Percentiles rank a stretch among this genome's conserved stretches.
phyloP scores from a whole-genome alignment of 2,888 invertebrate genomes.

The Herminia tarsipennalis region DNA sequence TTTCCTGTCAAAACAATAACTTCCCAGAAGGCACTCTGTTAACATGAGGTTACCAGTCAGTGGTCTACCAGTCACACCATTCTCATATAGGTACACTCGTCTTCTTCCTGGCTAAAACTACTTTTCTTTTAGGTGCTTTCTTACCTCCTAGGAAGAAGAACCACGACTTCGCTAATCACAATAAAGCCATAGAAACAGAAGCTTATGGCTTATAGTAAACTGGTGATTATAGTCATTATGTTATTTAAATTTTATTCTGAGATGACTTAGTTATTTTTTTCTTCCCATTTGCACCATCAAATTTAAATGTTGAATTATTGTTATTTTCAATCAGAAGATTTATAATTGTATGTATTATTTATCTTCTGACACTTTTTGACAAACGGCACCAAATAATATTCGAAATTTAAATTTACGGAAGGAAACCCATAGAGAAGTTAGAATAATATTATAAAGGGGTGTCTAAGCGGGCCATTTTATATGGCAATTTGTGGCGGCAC shows the following conservation, averaged over 20 bases:
- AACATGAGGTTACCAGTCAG: too few relatives aligned
- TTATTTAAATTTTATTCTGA: constrained; percentile 5
- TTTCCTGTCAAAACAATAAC: too few relatives aligned
- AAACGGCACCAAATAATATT: background rate
- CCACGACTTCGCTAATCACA: background rate
- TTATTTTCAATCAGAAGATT: background rate
- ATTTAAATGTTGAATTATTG: background rate
- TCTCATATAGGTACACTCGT: too few relatives aligned
- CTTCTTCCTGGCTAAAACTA: too few relatives aligned
- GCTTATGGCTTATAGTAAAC: background rate
- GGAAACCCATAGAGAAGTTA: too few relatives aligned
- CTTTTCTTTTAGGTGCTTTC: too few relatives aligned
- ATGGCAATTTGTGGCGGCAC: too few relatives aligned
- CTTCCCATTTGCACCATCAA: background rate
- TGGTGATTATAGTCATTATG: constrained; percentile 18
- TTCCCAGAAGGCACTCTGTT: too few relatives aligned
- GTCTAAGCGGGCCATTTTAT: too few relatives aligned
- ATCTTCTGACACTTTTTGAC: constrained; percentile 3
- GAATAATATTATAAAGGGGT: too few relatives aligned
- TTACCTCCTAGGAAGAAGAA: too few relatives aligned
- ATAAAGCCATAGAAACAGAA: background rate
- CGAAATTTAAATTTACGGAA: constrained; percentile 6
- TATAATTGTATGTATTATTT: background rate
- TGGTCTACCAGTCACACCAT: too few relatives aligned
- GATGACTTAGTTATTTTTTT: background rate